phyloP scores from a whole-genome alignment of 2,888 invertebrate genomes.

The Drosophila quinaria region DNA sequence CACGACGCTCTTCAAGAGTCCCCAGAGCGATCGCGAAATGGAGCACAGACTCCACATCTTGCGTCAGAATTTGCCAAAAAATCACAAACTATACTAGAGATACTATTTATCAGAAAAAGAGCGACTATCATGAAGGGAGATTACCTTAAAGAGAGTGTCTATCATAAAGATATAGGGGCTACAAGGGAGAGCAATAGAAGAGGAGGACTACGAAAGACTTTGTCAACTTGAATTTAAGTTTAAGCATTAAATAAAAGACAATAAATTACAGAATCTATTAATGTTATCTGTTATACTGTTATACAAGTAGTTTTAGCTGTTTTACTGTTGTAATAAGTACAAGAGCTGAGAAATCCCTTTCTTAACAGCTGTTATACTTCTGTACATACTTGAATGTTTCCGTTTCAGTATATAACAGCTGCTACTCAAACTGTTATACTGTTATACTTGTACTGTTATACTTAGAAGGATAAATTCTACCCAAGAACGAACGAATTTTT shows the following conservation, averaged over 20 bases:
- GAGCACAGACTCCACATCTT: slow-evolving; percentile 57
- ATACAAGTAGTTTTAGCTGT: neutral
- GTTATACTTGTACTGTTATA: neutral
- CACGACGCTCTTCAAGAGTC: slow-evolving; percentile 83
- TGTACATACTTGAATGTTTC: neutral
- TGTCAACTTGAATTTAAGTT: slow-evolving; percentile 20
- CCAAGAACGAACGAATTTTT: too few relatives aligned
- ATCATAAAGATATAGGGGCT: neutral
- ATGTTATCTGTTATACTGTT: neutral
- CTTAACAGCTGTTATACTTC: neutral
- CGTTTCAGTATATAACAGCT: neutral
- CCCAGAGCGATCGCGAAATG: slow-evolving; percentile 69
- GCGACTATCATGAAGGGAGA: neutral
- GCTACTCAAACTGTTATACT: neutral
- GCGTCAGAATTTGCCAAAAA: slow-evolving; percentile 81
- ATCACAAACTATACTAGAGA: slow-evolving; percentile 80
- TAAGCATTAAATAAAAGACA: slow-evolving; percentile 20
- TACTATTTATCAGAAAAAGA: neutral
- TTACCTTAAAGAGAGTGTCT: neutral
- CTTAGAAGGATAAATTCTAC: neutral
- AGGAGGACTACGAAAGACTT: slow-evolving; percentile 25
- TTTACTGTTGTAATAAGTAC: slow-evolving; percentile 2
- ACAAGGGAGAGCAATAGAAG: neutral
- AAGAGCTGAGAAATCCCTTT: too few relatives aligned
- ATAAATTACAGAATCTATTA: slow-evolving; percentile 23